Evolutionary conservation across 2,797 vertebrate species (phyloP), one percentile per base, ranked within the genome.

Genomic region (Vultur gryphus): DNA sequence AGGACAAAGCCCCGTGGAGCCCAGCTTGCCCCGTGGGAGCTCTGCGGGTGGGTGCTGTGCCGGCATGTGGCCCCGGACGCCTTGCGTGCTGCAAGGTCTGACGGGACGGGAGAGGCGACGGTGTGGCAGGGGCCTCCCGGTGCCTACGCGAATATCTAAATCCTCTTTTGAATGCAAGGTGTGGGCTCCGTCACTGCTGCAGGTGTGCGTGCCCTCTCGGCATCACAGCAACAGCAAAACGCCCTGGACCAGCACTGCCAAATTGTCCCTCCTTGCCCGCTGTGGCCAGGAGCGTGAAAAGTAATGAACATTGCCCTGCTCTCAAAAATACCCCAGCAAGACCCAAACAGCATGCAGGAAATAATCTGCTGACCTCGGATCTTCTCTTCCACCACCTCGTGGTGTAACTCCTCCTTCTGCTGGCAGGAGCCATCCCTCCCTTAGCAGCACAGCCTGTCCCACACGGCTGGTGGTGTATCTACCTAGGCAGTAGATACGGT

Each of bases 121-220:
- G 57, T 2, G 3, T 2, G 59, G 20, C 54, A 11, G 46, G 21
- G 79, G 35, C 51, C 9, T 23, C 52, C 58, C 7, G 39, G 44
- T 1, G 2, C 58, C 55, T 8, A 1, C 0, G 0, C 0, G 1
- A 19, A 10, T 5, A 0, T 11, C 76, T 23, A 6, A 43, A 11
- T 11, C 49, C 57, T 16, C 23, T 10, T 1, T 1, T 6, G 71
- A 43, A 19, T 2, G 12, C 15, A 0, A 26, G 43, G 29, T 1
- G 18, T 11, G 66, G 43, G 35, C 52, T 73, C 64, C 1, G 9
- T 24, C n/a, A 4, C n/a, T 11, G 39, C 61, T 73, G 71, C 15
- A 23, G 54, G 35, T 24, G 49, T 3, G 9, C 1, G 10, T 7
- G 35, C 29, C 9, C 17, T 43, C 67, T 46, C 12, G 2, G 41